These are phyloP conservation scores for Dasypus novemcinctus DNA, from an alignment of 2,113 vertebrate species.

Conservation along the genomic window DNA sequence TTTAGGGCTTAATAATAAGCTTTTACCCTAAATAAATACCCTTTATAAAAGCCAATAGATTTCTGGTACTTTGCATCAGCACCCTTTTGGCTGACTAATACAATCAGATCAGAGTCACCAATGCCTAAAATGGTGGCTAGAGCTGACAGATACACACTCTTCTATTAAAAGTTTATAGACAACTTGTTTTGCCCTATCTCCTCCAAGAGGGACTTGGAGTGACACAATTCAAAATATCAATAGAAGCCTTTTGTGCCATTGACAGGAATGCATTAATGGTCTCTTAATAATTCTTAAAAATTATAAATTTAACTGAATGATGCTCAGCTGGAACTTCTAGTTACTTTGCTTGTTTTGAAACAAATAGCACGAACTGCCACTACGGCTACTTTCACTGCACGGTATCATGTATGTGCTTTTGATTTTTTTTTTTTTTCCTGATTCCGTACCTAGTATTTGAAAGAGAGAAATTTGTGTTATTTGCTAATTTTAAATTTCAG, in stretches of 20 bases:
- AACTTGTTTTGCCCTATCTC: conserved; percentile 45
- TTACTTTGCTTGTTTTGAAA: not conserved
- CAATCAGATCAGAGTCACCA: not conserved
- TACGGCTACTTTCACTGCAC: not conserved
- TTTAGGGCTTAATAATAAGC: too few species aligned
- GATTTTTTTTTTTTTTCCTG: not conserved
- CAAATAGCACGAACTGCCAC: not conserved
- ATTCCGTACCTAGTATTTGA: not conserved
- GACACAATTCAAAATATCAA: conserved; percentile 9
- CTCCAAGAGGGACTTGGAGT: conserved; percentile 30
- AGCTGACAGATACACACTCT: conserved; percentile 55
- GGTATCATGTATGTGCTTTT: not conserved
- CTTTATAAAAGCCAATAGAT: too few species aligned
- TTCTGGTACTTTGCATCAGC: too few species aligned
- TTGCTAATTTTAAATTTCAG: not conserved
- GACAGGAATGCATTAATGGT: not conserved
- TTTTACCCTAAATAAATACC: too few species aligned
- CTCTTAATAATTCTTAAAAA: conserved; percentile 45
- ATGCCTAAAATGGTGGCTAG: not conserved
- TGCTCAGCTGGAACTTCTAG: conserved; percentile 22
- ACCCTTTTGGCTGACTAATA: too few species aligned
- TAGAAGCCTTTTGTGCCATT: not conserved
- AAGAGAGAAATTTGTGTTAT: not conserved
- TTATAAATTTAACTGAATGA: not conserved
- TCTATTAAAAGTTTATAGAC: conserved; percentile 58